These are phyloP conservation scores for Agraylea sexmaculata DNA, from an alignment of 1,140 invertebrate genomes.

Conservation along the genomic window DNA sequence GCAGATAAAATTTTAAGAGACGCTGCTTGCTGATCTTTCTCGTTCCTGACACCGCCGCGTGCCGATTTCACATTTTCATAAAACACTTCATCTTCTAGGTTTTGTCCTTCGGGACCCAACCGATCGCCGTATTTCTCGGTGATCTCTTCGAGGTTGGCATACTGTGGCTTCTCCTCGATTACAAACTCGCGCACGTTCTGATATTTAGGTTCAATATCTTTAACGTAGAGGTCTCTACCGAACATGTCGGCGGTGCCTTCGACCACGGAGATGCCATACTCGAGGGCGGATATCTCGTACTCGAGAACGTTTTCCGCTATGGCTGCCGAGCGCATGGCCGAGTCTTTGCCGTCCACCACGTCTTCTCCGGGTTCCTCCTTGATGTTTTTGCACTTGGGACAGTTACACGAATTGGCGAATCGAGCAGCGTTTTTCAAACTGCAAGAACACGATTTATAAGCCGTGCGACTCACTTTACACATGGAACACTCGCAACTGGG, in stretches of 20 bases:
- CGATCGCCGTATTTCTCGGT: slow-evolving; percentile 37
- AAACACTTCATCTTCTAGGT: slow-evolving; percentile 37
- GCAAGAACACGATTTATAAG: no score
- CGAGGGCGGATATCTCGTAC: slow-evolving; percentile 21
- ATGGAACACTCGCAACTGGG: background rate
- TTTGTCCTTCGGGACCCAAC: slow-evolving; percentile 38
- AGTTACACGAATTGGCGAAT: no score
- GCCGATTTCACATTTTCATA: slow-evolving; percentile 37
- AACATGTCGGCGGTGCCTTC: slow-evolving; percentile 26
- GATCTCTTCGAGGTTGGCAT: slow-evolving; percentile 37
- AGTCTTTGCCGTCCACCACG: slow-evolving; percentile 12
- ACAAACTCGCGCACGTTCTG: slow-evolving; percentile 29
- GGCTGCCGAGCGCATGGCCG: slow-evolving; percentile 11
- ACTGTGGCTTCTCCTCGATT: slow-evolving; percentile 33
- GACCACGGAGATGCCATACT: slow-evolving; percentile 33
- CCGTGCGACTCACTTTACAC: background rate
- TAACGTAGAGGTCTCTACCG: slow-evolving; percentile 10
- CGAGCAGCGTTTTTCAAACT: slow-evolving; percentile 6
- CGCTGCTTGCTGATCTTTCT: slow-evolving; percentile 11
- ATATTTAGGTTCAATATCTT: slow-evolving; percentile 28
- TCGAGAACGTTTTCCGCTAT: slow-evolving; percentile 16
- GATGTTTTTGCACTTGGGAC: no score
- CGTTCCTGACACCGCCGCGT: slow-evolving; percentile 25
- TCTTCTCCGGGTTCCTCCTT: slow-evolving; percentile 11
- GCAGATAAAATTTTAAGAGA: slow-evolving; percentile 32